Base-by-base conservation (phyloP, 2,888 invertebrate species). In the Sericinus montela region DNA sequence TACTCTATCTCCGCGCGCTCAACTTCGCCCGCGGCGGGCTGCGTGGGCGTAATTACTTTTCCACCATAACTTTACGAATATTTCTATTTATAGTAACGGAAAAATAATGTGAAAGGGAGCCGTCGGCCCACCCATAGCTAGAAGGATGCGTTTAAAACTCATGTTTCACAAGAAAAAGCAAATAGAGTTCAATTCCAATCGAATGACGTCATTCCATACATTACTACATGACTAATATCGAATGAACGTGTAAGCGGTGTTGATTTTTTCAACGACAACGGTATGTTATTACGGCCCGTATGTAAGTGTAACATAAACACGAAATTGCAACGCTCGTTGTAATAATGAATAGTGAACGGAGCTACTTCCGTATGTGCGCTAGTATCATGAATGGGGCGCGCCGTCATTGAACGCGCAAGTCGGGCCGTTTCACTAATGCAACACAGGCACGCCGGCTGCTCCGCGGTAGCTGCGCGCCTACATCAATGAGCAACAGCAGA, bases 1-100 rank as follows among this genome's bases (percentile, higher is more conserved):
- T 30, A 30, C 30, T 13, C 28, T 36, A 29, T 43, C 32, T 8
- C 11, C 38, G 11, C 19, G 8, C 13, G 39, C 13, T 19, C 45
- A 43, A 38, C 30, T 45, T 37, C 30, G 45, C 40, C 29, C 47
- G 51, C 51, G 37, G 48, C 45, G 37, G 38, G 23, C 47, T 45
- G 69, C 63, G 80, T 81, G 66, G 83, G 81, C 70, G 76, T 69
- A 58, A 67, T 70, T 74, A 76, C 73, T 75, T 10, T 32, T 32
- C 76, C 69, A 72, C 67, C 72, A 72, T 77, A 71, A 67, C 77
- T 70, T 73, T n/a, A n/a, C 67, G 61, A 74, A 78, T 67, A 67
- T 61, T 60, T 61, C 76, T 84, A 84, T 83, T 80, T 81, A 79
- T 82, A 84, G 74, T 62, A 62, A 54, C 57, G 58, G 69, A 65